These are phyloP conservation scores for Maconellicoccus hirsutus DNA, from an alignment of 1,140 invertebrate species.

Conservation along the genomic window DNA sequence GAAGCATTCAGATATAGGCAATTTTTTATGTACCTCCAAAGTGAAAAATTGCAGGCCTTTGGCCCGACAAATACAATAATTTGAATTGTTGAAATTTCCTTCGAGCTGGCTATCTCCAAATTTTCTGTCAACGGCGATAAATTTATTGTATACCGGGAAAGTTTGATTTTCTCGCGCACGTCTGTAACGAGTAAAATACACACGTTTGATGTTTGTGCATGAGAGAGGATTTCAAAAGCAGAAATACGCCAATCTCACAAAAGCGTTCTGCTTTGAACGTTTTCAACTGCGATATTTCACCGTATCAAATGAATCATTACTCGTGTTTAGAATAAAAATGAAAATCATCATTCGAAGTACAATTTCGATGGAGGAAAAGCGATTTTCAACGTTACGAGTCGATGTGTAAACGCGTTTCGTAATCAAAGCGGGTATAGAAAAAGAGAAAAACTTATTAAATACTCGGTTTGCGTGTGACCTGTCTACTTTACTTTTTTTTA, in stretches of 20 bases:
- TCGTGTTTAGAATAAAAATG: slow-evolving; percentile 9
- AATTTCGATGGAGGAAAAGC: neutral
- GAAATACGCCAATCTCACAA: slow-evolving; percentile 3
- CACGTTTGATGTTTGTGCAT: neutral
- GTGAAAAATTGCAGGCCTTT: too few species aligned
- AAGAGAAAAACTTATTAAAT: neutral
- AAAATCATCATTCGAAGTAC: neutral
- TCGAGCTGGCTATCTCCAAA: too few species aligned
- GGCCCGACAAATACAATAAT: too few species aligned
- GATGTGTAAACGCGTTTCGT: too few species aligned
- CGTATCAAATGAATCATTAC: neutral
- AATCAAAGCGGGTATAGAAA: neutral
- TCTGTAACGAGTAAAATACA: neutral
- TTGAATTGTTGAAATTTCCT: too few species aligned
- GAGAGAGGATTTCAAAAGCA: neutral
- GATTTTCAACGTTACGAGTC: neutral
- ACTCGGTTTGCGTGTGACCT: neutral
- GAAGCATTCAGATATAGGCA: too few species aligned
- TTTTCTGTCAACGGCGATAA: neutral
- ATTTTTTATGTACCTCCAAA: too few species aligned
- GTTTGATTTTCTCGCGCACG: neutral
- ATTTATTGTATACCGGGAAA: neutral
- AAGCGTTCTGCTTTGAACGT: neutral
- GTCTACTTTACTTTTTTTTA: neutral
- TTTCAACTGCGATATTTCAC: neutral